Evolutionary conservation across 2,797 vertebrate species (phyloP), one percentile per base, ranked within the genome.

Genomic region (Helicolenus hilgendorfi): DNA sequence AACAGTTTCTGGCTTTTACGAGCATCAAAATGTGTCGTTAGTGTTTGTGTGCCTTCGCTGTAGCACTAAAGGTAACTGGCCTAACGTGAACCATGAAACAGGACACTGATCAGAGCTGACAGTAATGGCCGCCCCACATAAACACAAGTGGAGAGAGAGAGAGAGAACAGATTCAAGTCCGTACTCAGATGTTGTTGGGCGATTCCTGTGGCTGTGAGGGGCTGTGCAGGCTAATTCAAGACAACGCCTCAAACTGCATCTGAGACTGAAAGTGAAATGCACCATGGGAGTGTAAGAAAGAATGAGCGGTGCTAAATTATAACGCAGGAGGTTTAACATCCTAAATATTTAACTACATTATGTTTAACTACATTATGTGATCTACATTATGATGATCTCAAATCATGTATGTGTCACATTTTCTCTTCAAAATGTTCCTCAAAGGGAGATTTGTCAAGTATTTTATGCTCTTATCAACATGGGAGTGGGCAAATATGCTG

Each of bases 91-190:
- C 72, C 60, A 18, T 62, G 69, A 86, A 79, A 67, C 70, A 55
- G 36, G 78, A 86, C 68, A 41, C 77, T 84, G 79, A 90, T 84
- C 31, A 3, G 69, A 72, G 18, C 55, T 77, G 79, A 83, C 87
- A 73, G 80, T 83, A 88, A 87, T 71, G 83, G 72, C 41, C 2
- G 20, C 53, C 31, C 67, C 55, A 67, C 69, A 59, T 71, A 79
- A 89, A 91, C 75, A 69, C 67, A 77, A 75, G 82, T 64, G 41
- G 36, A 55, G 78, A 62, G 35, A 63, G 78, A 62, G 35, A 63
- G 55, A 13, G 70, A 78, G 73, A 77, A 14, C 38, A 36, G 13
- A n/a, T 58, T 62, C 22, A 59, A 38, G 76, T 79, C 77, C 27
- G 4, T 20, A 24, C 35, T 87, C 38, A 49, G 15, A 75, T 67